Evolutionary conservation across 2,113 vertebrate genomes (phyloP).

Genomic region (Arvicanthis niloticus): DNA sequence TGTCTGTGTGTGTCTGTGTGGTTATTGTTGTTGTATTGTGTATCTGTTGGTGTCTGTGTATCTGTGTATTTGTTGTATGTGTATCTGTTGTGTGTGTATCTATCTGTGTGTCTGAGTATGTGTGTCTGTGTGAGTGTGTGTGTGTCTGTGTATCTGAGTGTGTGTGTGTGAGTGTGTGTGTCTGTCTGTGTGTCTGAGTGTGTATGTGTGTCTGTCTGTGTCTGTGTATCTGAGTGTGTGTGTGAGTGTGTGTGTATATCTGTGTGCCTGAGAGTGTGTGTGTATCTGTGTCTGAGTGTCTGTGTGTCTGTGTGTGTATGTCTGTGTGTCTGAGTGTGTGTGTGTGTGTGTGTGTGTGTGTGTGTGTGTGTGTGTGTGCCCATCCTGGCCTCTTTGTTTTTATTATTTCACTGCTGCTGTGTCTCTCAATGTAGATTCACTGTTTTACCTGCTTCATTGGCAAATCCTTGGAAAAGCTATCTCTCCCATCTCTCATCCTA

Average conservation of each 20-base stretch:
- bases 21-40: no score
- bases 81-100: neutral
- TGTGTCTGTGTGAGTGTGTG: neutral
- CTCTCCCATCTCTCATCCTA: neutral
- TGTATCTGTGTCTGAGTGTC: neutral
- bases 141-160: neutral
- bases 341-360: neutral
- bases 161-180: neutral
- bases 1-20: neutral
- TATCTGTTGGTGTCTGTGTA: no score
- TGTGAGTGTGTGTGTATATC: neutral
- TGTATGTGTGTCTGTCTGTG: neutral
- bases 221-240: neutral
- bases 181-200: neutral
- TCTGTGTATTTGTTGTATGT: neutral
- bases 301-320: neutral
- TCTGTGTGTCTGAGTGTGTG: neutral
- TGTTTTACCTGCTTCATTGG: neutral
- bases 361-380: neutral
- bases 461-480: neutral
- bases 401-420: neutral
- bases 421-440: neutral
- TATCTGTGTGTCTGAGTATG: neutral
- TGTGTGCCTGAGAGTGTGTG: neutral
- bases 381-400: neutral